Evolutionary conservation across 1,140 invertebrate species (phyloP).

Genomic region (Drosophila pandora): DNA sequence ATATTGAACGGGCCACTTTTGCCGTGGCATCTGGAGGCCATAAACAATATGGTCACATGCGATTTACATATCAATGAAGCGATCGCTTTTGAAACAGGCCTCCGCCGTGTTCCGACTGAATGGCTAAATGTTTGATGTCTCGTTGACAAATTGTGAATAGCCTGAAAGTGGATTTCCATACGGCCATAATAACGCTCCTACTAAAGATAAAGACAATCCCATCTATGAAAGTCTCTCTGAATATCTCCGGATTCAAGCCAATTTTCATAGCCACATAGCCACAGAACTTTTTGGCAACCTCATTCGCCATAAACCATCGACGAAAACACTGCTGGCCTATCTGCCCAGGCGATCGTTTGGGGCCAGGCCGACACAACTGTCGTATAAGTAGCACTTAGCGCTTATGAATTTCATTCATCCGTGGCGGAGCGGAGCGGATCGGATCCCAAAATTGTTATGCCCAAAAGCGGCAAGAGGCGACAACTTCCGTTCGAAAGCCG

Average conservation of each 20-base stretch:
- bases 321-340: constrained; percentile 17
- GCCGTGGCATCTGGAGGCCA: constrained; percentile 35
- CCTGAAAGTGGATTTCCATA: constrained; percentile 25
- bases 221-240: background rate
- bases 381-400: constrained; percentile 46
- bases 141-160: constrained; percentile 44
- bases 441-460: constrained; percentile 46
- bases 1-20: constrained; percentile 32
- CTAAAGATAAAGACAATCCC: constrained; percentile 1
- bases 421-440: background rate
- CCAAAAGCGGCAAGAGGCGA: constrained; percentile 38
- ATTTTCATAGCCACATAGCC: background rate
- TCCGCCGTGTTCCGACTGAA: constrained; percentile 53
- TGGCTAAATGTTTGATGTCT: constrained; percentile 47
- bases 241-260: background rate
- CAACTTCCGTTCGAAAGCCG: constrained; percentile 68
- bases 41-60: constrained; percentile 66
- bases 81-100: constrained; percentile 33
- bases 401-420: constrained; percentile 51
- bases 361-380: constrained; percentile 11
- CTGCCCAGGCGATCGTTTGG: constrained; percentile 15
- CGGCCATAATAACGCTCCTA: constrained; percentile 12
- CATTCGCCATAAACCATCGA: constrained; percentile 4
- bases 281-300: constrained; percentile 14
- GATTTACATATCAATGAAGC: constrained; percentile 66